These are phyloP conservation scores for Molorchus minor DNA, from an alignment of 2,888 invertebrate species.

Conservation along the genomic window DNA sequence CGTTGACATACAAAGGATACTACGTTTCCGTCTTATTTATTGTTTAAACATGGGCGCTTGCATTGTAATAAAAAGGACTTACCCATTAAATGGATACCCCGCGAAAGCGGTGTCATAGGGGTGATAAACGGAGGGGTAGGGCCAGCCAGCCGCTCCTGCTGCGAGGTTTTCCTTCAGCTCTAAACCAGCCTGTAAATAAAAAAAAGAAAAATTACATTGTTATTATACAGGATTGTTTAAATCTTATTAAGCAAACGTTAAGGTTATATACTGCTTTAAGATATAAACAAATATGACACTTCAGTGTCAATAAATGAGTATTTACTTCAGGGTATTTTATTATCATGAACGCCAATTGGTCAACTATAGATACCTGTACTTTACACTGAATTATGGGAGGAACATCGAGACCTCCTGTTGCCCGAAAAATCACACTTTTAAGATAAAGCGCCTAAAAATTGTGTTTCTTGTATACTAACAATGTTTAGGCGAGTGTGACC, in stretches of 20 bases:
- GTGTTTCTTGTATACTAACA: too few species aligned
- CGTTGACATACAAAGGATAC: constrained; percentile 25
- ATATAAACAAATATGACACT: not conserved
- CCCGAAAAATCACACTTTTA: too few species aligned
- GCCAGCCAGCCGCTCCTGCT: constrained; percentile 85
- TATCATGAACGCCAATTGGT: not conserved
- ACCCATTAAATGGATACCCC: constrained; percentile 95
- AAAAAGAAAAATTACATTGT: constrained; percentile 13
- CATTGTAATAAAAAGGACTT: constrained; percentile 64
- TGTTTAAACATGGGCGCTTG: constrained; percentile 36
- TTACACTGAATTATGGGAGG: too few species aligned
- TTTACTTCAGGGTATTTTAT: not conserved
- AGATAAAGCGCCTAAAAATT: too few species aligned
- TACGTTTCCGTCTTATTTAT: constrained; percentile 35
- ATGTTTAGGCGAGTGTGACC: too few species aligned
- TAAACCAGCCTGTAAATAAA: constrained; percentile 76
- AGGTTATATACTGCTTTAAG: not conserved
- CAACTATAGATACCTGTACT: not conserved
- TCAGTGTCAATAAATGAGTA: not conserved
- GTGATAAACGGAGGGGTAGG: constrained; percentile 91
- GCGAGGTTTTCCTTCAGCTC: constrained; percentile 90
- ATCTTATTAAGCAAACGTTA: not conserved
- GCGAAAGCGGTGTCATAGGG: constrained; percentile 94
- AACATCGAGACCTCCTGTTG: too few species aligned
- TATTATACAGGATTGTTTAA: not conserved